phyloP scores from a whole-genome alignment of 2,888 invertebrate species.

The Macaria notata region DNA sequence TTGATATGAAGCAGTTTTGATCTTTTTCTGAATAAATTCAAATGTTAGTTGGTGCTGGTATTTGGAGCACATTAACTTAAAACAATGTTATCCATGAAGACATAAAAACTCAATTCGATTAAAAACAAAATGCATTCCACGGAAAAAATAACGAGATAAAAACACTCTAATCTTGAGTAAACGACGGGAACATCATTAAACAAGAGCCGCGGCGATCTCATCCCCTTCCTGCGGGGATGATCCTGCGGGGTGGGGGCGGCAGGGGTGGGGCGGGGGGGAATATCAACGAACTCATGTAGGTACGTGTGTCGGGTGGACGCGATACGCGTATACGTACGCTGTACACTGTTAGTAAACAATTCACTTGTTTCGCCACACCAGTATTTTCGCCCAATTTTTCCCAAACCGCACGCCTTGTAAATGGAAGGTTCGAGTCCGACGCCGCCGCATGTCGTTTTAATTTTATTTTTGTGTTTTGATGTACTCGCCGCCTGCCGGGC shows the following conservation, averaged over 20 bases:
- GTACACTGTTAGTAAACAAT: slow-evolving; percentile 79
- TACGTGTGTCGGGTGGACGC: slow-evolving; percentile 68
- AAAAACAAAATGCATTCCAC: slow-evolving; percentile 34
- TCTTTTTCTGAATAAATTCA: too few species aligned
- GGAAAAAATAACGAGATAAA: slow-evolving; percentile 42
- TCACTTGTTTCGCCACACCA: slow-evolving; percentile 49
- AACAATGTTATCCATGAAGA: too few species aligned
- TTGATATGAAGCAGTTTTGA: too few species aligned
- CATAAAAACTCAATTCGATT: slow-evolving; percentile 23
- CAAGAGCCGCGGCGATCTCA: slow-evolving; percentile 57
- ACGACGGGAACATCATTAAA: slow-evolving; percentile 75
- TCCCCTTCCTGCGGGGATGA: slow-evolving; percentile 58
- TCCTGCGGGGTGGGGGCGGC: slow-evolving; percentile 47
- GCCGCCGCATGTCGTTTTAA: slow-evolving; percentile 21
- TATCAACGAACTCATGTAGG: slow-evolving; percentile 79
- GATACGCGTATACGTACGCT: slow-evolving; percentile 56
- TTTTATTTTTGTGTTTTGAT: slow-evolving; percentile 21
- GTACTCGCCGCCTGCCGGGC: too few species aligned
- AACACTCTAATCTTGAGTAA: slow-evolving; percentile 65
- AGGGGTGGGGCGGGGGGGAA: slow-evolving; percentile 54
- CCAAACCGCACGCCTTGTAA: slow-evolving; percentile 19
- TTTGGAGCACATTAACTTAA: too few species aligned
- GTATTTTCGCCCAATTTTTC: slow-evolving; percentile 29
- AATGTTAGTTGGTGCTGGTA: too few species aligned
- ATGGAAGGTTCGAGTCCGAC: slow-evolving; percentile 22